These are phyloP conservation scores for Onchidella celtica DNA, from an alignment of 2,888 invertebrate species.

Conservation along the genomic window DNA sequence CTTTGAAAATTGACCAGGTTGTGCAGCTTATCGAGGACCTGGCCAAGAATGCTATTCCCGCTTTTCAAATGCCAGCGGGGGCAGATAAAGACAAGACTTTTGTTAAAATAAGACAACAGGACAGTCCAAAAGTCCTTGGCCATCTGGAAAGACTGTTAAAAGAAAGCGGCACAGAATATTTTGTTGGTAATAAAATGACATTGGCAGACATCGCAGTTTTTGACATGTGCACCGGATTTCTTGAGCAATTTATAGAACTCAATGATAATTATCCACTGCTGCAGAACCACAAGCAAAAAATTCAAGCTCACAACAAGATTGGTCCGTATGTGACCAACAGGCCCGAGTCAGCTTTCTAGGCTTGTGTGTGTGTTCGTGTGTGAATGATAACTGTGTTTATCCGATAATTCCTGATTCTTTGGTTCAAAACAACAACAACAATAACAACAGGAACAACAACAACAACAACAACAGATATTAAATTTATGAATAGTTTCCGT, in stretches of 20 bases:
- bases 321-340: slow-evolving; percentile 14
- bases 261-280: slow-evolving; percentile 7
- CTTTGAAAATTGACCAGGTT: slow-evolving; percentile 52
- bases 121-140: neutral
- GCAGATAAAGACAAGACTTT: neutral
- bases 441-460: too few relatives aligned
- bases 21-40: slow-evolving; percentile 51
- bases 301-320: slow-evolving; percentile 5
- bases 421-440: too few relatives aligned
- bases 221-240: slow-evolving; percentile 23
- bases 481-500: too few relatives aligned
- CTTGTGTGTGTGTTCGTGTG: too few relatives aligned
- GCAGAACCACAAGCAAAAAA: neutral
- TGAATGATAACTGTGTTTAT: too few relatives aligned
- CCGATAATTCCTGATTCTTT: too few relatives aligned
- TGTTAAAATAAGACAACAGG: neutral
- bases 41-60: neutral
- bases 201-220: slow-evolving; percentile 12
- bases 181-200: slow-evolving; percentile 14
- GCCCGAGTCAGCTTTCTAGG: neutral
- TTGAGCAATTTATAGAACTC: neutral
- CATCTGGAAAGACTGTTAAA: slow-evolving; percentile 15
- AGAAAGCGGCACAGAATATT: slow-evolving; percentile 9
- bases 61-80: neutral
- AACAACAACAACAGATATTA: too few relatives aligned